Conservation (phyloP, 92 coral and sea anemone genomes). For the Isaurus tuberculatus region DNA sequence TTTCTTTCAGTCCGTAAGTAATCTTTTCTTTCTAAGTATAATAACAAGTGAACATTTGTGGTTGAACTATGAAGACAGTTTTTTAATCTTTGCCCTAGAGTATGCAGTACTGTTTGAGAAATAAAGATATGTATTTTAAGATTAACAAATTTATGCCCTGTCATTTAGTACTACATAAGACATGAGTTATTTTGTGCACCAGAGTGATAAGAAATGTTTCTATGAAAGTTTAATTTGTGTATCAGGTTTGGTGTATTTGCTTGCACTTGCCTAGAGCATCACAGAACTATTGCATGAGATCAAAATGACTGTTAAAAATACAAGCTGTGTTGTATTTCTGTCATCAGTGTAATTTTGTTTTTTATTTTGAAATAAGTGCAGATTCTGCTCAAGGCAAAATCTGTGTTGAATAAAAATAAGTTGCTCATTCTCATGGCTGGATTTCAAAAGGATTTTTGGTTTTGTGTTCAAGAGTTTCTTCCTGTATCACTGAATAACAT, state of each 20-base stretch:
- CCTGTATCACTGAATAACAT: too few species aligned
- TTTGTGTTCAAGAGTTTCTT: too few species aligned
- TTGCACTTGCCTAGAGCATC: conserved; percentile 7
- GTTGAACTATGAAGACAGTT: background rate
- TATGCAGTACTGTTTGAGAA: background rate
- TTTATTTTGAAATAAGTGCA: background rate
- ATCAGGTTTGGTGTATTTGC: background rate
- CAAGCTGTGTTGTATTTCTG: background rate
- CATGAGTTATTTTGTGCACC: background rate
- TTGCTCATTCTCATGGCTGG: too few species aligned
- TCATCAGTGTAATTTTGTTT: background rate
- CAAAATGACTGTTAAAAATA: background rate
- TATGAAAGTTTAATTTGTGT: background rate
- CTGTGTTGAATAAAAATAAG: too few species aligned
- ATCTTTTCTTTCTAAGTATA: background rate
- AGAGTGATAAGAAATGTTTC: background rate
- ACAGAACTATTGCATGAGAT: background rate
- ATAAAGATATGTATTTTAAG: background rate
- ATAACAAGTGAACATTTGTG: conserved; percentile 30
- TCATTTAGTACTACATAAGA: background rate
- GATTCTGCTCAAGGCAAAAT: background rate
- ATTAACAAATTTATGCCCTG: background rate
- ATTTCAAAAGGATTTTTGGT: too few species aligned
- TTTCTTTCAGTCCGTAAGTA: conserved; percentile 67
- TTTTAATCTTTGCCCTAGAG: background rate